These are phyloP conservation scores for Oceanodroma leucorhoa DNA, from an alignment of 2,797 vertebrate species.

Conservation along the genomic window DNA sequence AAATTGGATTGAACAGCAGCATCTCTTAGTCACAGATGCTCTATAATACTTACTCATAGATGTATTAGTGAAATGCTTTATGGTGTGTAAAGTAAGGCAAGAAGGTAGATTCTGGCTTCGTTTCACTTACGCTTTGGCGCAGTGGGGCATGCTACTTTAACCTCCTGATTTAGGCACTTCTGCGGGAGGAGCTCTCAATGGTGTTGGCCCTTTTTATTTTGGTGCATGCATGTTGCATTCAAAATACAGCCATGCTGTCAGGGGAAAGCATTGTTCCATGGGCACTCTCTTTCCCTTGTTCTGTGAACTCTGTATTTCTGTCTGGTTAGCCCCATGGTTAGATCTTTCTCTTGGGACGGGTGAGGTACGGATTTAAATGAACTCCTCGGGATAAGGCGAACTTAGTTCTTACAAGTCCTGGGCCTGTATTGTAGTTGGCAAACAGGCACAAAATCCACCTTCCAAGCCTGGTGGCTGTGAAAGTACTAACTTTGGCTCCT, in stretches of 20 bases:
- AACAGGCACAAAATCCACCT: background rate
- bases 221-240: fast-evolving
- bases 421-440: background rate
- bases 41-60: background rate
- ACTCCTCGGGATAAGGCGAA: background rate
- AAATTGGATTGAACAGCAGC: background rate
- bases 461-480: background rate
- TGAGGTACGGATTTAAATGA: background rate
- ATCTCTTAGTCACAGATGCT: background rate
- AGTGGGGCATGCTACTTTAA: background rate
- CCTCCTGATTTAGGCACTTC: background rate
- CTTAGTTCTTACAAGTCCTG: background rate
- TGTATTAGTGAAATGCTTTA: background rate
- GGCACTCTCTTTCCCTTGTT: background rate
- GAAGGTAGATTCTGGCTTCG: background rate
- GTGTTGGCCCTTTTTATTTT: background rate
- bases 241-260: background rate
- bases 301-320: background rate
- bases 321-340: background rate
- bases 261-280: fast-evolving
- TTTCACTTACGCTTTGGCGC: fast-evolving
- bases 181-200: fast-evolving
- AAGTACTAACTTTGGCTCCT: background rate
- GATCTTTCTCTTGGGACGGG: background rate
- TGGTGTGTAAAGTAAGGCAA: background rate